These are phyloP conservation scores for Cryptomyrus ogoouensis DNA, from an alignment of 2,113 vertebrate genomes.

Conservation along the genomic window DNA sequence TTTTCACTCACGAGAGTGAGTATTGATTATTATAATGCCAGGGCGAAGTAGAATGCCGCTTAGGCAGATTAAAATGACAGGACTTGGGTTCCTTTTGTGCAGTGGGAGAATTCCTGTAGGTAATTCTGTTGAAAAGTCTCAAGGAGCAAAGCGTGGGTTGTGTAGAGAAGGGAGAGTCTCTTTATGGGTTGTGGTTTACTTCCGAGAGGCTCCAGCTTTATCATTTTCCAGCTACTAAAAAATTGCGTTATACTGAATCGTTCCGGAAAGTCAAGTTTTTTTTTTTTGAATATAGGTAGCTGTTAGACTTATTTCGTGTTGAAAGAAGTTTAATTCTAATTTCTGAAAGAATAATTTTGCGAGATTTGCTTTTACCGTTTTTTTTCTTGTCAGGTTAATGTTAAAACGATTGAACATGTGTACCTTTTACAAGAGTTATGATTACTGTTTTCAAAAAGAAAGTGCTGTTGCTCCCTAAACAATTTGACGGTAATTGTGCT, in stretches of 20 bases:
- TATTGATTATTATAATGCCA: background rate
- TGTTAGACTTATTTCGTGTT: background rate
- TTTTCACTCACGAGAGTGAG: background rate
- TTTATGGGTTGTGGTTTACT: background rate
- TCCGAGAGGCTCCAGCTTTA: background rate
- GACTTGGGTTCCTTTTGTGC: background rate
- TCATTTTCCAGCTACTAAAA: background rate
- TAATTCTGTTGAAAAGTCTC: background rate
- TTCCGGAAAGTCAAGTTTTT: background rate
- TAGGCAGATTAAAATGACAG: background rate
- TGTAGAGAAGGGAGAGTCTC: background rate
- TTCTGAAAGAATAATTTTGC: background rate
- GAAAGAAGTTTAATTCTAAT: background rate
- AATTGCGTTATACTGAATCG: background rate
- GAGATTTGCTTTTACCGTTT: background rate
- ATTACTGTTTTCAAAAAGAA: constrained; percentile 16
- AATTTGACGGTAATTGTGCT: background rate
- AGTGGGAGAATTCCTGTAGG: background rate
- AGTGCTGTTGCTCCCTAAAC: constrained; percentile 22
- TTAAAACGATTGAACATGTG: constrained; percentile 30
- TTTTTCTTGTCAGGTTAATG: constrained; percentile 10
- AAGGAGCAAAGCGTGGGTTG: background rate
- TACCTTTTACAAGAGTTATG: constrained; percentile 19
- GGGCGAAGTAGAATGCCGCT: background rate
- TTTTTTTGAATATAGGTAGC: background rate